phyloP scores from a whole-genome alignment of 2,113 vertebrate species.

The Emydura subglobosa region DNA sequence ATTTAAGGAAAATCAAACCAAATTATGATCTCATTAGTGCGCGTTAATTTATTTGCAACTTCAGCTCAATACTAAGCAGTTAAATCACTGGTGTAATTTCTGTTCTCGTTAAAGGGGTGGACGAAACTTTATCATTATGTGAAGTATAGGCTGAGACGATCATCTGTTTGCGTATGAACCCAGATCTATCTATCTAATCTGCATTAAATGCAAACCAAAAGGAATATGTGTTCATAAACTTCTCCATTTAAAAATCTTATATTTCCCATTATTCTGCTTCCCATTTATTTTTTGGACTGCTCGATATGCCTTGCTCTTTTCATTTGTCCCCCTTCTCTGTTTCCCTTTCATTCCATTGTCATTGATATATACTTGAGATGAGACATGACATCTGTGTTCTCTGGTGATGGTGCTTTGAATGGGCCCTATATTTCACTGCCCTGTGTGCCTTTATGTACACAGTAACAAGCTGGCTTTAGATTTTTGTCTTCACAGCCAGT shows the following conservation, averaged over 20 bases:
- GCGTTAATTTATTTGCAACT: neutral
- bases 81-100: neutral
- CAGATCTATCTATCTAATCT: neutral
- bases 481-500: neutral
- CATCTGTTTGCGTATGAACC: neutral
- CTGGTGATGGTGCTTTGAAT: neutral
- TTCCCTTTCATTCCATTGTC: neutral
- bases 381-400: neutral
- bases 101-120: neutral
- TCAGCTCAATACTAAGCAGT: neutral
- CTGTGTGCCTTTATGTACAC: neutral
- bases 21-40: neutral
- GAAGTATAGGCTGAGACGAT: neutral
- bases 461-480: neutral
- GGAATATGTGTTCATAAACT: neutral
- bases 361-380: neutral
- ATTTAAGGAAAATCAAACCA: neutral
- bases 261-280: neutral
- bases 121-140: neutral
- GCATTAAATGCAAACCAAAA: neutral
- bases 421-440: rapidly evolving
- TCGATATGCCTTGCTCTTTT: neutral
- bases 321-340: neutral
- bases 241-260: neutral
- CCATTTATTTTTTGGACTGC: neutral